Conservation (phyloP, 2,888 invertebrate species). For the Harpalus rubripes region DNA sequence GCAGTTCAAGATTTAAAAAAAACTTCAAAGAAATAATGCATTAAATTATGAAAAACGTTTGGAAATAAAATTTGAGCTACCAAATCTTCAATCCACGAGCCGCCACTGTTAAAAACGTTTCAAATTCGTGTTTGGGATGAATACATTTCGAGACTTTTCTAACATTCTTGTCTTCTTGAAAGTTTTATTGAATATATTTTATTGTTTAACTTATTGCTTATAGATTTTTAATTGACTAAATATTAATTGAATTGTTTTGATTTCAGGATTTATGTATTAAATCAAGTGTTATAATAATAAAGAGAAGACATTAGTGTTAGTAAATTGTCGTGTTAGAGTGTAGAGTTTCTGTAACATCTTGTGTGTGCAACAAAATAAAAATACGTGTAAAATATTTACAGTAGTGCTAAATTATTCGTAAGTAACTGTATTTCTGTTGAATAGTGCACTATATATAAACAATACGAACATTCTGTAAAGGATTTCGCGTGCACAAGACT, state of each 20-base stretch:
- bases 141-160: background rate
- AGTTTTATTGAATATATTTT: background rate
- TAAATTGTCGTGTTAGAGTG: background rate
- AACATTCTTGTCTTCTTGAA: background rate
- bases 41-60: no score
- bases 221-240: background rate
- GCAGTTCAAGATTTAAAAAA: no score
- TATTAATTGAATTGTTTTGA: background rate
- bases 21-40: no score
- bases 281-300: background rate
- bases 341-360: background rate
- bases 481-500: conserved; percentile 26
- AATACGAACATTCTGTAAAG: conserved; percentile 21
- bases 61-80: no score
- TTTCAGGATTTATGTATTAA: background rate
- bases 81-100: no score
- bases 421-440: conserved; percentile 16
- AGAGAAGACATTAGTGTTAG: background rate
- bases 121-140: no score
- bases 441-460: conserved; percentile 50
- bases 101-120: no score
- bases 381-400: conserved; percentile 55
- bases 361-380: background rate
- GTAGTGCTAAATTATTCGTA: conserved; percentile 66
- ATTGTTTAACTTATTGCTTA: conserved; percentile 3